These are phyloP conservation scores for Phalacrocorax aristotelis DNA, from an alignment of 2,113 vertebrate genomes.

Conservation along the genomic window DNA sequence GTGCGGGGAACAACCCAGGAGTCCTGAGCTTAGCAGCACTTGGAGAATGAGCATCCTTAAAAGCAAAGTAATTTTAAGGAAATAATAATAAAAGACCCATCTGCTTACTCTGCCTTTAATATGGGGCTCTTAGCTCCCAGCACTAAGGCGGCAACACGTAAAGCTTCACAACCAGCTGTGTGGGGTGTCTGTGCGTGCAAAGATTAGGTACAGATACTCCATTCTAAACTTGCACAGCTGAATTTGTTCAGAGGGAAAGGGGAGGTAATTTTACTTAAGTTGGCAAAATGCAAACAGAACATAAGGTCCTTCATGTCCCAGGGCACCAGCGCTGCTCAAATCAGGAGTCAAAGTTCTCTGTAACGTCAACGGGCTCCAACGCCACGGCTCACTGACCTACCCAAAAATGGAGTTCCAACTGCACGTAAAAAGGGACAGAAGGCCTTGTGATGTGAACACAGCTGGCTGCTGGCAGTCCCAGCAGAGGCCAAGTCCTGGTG, in stretches of 20 bases:
- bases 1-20: background rate
- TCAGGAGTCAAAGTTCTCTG: background rate
- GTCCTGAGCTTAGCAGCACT: conserved; percentile 45
- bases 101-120: background rate
- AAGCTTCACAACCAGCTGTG: background rate
- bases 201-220: background rate
- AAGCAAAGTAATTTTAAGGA: conserved; percentile 44
- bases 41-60: conserved; percentile 31
- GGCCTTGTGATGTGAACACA: background rate
- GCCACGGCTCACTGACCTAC: background rate
- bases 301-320: background rate
- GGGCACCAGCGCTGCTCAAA: background rate
- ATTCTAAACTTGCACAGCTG: background rate
- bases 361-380: background rate
- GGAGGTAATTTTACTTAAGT: background rate
- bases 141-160: rapidly evolving
- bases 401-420: background rate
- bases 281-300: background rate
- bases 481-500: background rate
- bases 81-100: background rate
- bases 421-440: background rate
- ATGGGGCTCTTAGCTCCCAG: background rate
- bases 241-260: background rate
- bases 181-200: background rate
- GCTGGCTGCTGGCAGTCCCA: background rate